Conservation (phyloP, 2,113 vertebrate genomes). For the Taxidea taxus region DNA sequence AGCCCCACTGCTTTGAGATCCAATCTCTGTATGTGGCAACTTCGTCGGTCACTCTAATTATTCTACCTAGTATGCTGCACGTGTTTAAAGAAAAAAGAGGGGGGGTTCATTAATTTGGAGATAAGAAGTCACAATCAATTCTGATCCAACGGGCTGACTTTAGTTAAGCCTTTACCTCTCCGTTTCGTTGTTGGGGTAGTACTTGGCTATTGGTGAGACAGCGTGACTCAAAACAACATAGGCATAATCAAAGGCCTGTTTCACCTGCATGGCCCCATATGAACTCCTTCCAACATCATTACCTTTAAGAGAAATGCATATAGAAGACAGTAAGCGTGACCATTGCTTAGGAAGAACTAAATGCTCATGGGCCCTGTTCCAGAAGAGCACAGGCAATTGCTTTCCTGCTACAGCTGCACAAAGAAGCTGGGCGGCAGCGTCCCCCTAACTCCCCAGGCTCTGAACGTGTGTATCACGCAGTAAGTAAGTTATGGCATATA, state of each 20-base stretch:
- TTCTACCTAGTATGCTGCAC: constrained; percentile 94
- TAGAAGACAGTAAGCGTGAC: background rate
- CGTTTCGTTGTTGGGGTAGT: constrained; percentile 95
- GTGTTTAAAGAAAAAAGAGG: background rate
- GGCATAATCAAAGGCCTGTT: constrained; percentile 98
- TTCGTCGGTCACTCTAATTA: constrained; percentile 97
- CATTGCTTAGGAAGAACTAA: background rate
- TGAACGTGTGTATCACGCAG: fast-evolving
- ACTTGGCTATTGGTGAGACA: constrained; percentile 95
- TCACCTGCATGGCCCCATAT: constrained; percentile 99
- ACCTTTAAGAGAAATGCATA: constrained; percentile 82
- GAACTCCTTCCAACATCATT: constrained; percentile 98
- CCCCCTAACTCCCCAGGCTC: background rate
- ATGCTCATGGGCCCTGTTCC: background rate
- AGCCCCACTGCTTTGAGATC: constrained; percentile 95
- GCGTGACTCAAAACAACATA: constrained; percentile 96
- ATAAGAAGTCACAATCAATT: background rate
- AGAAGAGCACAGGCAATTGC: background rate
- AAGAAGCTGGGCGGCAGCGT: background rate
- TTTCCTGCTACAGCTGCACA: background rate
- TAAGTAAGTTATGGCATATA: background rate
- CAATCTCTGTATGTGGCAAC: constrained; percentile 96
- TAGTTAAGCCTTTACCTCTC: constrained; percentile 89
- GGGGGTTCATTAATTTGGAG: background rate
- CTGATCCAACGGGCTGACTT: background rate